These are phyloP conservation scores for Desmodus rotundus DNA, from an alignment of 2,113 vertebrate genomes.

Conservation along the genomic window DNA sequence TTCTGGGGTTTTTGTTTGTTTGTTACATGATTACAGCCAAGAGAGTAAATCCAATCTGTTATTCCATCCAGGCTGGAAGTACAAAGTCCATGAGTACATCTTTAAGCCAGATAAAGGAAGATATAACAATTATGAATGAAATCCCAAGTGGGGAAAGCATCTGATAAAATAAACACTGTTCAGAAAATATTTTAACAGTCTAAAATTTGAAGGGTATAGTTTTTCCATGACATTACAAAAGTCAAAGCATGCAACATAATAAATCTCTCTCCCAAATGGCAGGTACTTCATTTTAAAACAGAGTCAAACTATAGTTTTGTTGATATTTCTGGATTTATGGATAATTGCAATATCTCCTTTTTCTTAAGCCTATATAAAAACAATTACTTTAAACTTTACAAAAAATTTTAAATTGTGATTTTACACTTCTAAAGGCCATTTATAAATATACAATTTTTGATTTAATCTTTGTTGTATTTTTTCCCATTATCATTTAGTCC, in stretches of 20 bases:
- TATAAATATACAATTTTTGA: not conserved
- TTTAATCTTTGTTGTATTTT: too few relatives aligned
- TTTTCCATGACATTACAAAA: constrained; percentile 11
- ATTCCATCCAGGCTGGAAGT: not conserved
- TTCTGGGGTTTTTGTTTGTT: not conserved
- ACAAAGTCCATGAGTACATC: not conserved
- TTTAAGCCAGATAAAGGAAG: constrained; percentile 2
- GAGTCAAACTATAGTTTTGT: not conserved
- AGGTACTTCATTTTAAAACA: constrained; percentile 23
- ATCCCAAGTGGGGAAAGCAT: not conserved
- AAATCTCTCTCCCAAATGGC: not conserved
- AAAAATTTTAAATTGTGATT: not conserved
- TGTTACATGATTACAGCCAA: constrained; percentile 13
- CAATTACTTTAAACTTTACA: not conserved
- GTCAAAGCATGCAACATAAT: not conserved
- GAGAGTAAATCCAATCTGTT: constrained; percentile 14
- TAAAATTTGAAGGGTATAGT: constrained; percentile 27
- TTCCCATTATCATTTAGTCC: too few relatives aligned
- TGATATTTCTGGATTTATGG: not conserved
- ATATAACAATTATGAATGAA: not conserved
- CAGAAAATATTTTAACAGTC: not conserved
- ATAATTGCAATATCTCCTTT: not conserved
- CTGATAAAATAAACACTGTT: constrained; percentile 11
- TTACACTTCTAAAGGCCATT: constrained; percentile 23
- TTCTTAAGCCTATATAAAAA: not conserved